phyloP scores from a whole-genome alignment of 2,888 invertebrate species.

The Lepidocyrtoides sp. region DNA sequence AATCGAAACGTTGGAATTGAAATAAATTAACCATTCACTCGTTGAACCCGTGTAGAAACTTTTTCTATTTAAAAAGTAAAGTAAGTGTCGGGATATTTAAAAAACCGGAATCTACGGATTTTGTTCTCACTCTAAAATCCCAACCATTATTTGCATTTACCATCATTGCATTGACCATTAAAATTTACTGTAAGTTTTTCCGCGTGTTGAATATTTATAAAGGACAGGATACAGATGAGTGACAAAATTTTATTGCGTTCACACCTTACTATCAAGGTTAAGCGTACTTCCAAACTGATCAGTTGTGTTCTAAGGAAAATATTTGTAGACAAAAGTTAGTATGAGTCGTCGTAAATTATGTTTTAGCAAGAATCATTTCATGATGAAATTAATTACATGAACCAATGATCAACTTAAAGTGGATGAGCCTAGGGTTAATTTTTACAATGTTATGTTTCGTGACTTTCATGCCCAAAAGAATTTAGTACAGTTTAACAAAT shows the following conservation, averaged over 20 bases:
- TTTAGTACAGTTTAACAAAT: not conserved
- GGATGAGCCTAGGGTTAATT: not conserved
- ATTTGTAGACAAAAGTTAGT: not conserved
- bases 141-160: too few species aligned
- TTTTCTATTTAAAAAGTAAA: too few species aligned
- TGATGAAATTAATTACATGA: not conserved
- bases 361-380: not conserved
- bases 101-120: too few species aligned
- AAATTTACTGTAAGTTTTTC: not conserved
- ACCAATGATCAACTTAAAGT: not conserved
- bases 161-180: too few species aligned
- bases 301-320: too few species aligned
- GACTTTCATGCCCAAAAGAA: slow-evolving; percentile 15
- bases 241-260: not conserved
- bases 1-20: too few species aligned
- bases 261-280: not conserved
- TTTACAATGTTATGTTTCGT: not conserved
- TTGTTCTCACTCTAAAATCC: too few species aligned
- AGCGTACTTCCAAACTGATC: not conserved
- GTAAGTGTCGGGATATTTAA: too few species aligned
- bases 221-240: not conserved
- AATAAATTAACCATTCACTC: too few species aligned
- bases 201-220: not conserved
- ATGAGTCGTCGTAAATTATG: not conserved
- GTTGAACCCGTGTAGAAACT: too few species aligned